phyloP scores from a whole-genome alignment of 2,113 vertebrate species.

The Tamias sibiricus region DNA sequence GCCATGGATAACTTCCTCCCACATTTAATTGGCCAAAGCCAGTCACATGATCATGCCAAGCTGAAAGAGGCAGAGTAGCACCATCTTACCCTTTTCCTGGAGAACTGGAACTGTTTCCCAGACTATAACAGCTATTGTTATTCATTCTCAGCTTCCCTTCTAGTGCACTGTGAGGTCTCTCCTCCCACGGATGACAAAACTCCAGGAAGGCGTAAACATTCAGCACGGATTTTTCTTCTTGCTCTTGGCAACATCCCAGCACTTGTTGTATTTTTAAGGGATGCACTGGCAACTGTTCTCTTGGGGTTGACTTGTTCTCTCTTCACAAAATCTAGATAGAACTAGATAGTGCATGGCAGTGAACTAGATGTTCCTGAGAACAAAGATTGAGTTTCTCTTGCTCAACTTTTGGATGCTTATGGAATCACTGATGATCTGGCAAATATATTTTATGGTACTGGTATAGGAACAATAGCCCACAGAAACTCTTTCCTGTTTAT shows the following conservation, averaged over 20 bases:
- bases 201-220: neutral
- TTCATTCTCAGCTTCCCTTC: neutral
- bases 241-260: neutral
- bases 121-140: neutral
- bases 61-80: neutral
- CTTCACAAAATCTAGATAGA: neutral
- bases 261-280: neutral
- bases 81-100: neutral
- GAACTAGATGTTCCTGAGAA: too few species aligned
- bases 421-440: neutral
- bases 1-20: neutral
- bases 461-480: neutral
- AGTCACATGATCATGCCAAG: neutral
- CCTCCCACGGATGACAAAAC: neutral
- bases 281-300: neutral
- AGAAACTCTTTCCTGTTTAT: neutral
- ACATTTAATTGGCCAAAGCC: neutral
- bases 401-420: neutral
- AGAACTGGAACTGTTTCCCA: neutral
- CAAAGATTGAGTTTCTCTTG: neutral
- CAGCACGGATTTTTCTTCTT: neutral
- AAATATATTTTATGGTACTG: neutral
- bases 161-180: neutral
- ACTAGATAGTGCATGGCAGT: neutral
- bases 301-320: neutral